Evolutionary conservation across 2,113 vertebrate genomes (phyloP), one percentile per base, ranked within the genome.

Genomic region (Pithys albifrons): DNA sequence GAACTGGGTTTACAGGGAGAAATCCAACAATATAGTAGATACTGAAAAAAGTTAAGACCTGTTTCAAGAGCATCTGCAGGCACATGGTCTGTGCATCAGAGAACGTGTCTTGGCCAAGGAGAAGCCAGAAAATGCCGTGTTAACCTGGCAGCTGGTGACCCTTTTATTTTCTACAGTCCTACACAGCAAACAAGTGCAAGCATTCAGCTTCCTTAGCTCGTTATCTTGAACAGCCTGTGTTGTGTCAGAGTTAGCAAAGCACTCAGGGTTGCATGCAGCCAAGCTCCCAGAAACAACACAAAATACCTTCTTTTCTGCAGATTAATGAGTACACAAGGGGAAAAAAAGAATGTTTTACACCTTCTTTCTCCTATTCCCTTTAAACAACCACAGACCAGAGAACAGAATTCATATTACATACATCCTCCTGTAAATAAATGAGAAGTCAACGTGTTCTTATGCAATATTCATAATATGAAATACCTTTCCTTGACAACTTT

Each of bases 161-260:
- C 28, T 66, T 74, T 58, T 39, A 55, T 85, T 75, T 94, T 70
- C 35, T 69, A 16, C 57, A 54, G 1, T 66, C n/a, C 71, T 39
- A 45, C 41, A 61, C 14, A 71, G 52, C 35, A 81, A 84, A 77
- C 61, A 73, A 90, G 58, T 66, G 33, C 54, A 83, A 95, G 66
- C 51, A 75, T 66, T 61, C 78, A 91, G 57, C 49, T 93, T 91
- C 89, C 80, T 79, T 37, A 83, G 9, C 29, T 67, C 1, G 0
- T 79, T 88, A 93, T 91, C 95, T 89, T 39, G 6, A 89, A 51
- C 58, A 59, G 89, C 58, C 41, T 95, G 80, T 62, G 85, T 61
- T 55, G 54, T 24, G 45, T 73, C 88, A 90, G 74, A 96, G 85
- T 71, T 31, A 87, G 80, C 62, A 91, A 64, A 93, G 80, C 87